Percentiles rank a stretch among this genome's conserved stretches.
Conservation (phyloP, 1,140 invertebrate species). For the Leptinotarsa lineolata region DNA sequence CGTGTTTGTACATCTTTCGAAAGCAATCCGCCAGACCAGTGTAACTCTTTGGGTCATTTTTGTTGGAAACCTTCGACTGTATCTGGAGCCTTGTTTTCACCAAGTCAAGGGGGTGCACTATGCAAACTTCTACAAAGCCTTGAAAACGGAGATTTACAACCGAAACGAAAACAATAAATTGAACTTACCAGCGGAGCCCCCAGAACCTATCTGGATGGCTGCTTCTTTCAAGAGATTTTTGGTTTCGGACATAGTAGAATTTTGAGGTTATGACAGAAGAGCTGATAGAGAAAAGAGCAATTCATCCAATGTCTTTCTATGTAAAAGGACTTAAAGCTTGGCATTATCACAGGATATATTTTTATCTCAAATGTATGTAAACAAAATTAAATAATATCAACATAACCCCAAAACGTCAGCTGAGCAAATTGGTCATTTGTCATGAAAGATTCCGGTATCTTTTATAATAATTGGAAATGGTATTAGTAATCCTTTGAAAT, state of each 20-base stretch:
- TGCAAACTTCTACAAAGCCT: slow-evolving; percentile 91
- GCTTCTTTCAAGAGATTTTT: slow-evolving; percentile 69
- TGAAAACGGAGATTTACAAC: slow-evolving; percentile 46
- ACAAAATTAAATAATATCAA: too few relatives aligned
- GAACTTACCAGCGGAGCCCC: slow-evolving; percentile 77
- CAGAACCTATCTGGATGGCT: slow-evolving; percentile 82
- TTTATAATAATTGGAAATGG: too few relatives aligned
- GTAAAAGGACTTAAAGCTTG: too few relatives aligned
- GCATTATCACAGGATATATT: too few relatives aligned
- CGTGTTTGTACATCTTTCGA: slow-evolving; percentile 82
- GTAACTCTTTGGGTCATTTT: slow-evolving; percentile 67
- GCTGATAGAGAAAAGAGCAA: not conserved
- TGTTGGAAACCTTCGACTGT: slow-evolving; percentile 58
- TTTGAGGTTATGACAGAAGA: not conserved
- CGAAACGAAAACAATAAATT: not conserved
- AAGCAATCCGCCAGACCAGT: slow-evolving; percentile 85
- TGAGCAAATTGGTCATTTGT: too few relatives aligned
- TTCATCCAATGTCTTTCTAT: too few relatives aligned
- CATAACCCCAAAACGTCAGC: too few relatives aligned
- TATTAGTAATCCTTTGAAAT: too few relatives aligned
- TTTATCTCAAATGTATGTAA: too few relatives aligned
- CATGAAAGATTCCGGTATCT: too few relatives aligned
- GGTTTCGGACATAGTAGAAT: slow-evolving; percentile 54
- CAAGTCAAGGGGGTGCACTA: slow-evolving; percentile 94
- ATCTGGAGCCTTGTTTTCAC: slow-evolving; percentile 89